Percentiles rank a stretch among this genome's conserved stretches.
These are phyloP conservation scores for Albula glossodonta DNA, from an alignment of 2,113 vertebrate species.

Conservation along the genomic window DNA sequence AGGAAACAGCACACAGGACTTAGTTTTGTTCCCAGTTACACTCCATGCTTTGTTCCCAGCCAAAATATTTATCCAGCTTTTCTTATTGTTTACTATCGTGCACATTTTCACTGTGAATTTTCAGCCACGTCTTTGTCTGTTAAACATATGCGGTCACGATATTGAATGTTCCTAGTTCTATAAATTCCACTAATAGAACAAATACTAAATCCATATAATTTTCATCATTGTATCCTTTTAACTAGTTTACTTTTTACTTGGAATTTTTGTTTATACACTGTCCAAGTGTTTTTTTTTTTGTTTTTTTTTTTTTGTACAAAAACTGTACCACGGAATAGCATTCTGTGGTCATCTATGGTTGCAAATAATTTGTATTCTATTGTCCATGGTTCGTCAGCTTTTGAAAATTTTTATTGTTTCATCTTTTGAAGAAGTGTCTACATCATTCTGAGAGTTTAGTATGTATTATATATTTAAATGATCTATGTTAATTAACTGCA, in stretches of 20 bases:
- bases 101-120: background rate
- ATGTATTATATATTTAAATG: constrained; percentile 34
- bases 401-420: background rate
- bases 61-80: background rate
- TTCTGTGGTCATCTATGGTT: background rate
- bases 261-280: background rate
- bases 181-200: background rate
- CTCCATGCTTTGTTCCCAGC: background rate
- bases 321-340: background rate
- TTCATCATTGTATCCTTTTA: background rate
- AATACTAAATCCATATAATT: background rate
- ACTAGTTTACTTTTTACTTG: too few species aligned
- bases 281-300: background rate
- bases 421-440: background rate
- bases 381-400: background rate
- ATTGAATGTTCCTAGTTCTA: background rate
- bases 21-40: background rate
- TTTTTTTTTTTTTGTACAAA: background rate
- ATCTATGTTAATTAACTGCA: constrained; percentile 65
- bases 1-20: background rate
- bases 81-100: background rate
- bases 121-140: background rate
- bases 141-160: background rate
- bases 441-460: background rate
- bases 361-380: background rate